Evolutionary conservation across 2,797 vertebrate species (phyloP).

Genomic region (Microctenopoma lineatum): DNA sequence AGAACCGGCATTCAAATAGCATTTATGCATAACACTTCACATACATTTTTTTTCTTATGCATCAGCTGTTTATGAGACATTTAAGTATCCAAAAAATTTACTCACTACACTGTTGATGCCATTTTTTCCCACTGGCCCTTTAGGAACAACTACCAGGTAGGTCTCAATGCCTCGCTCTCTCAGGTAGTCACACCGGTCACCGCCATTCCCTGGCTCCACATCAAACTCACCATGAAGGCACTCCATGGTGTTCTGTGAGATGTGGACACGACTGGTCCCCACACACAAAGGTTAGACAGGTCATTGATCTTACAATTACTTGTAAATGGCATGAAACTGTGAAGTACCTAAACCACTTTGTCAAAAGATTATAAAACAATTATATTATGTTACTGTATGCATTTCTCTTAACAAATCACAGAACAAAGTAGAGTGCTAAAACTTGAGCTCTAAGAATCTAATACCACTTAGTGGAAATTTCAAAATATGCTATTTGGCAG

Average conservation of each 20-base stretch:
- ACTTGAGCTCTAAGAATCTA: too few relatives aligned
- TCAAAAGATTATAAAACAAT: too few relatives aligned
- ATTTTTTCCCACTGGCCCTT: slow-evolving; percentile 85
- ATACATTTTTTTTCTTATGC: not conserved
- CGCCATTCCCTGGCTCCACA: slow-evolving; percentile 90
- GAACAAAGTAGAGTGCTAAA: too few relatives aligned
- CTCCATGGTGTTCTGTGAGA: slow-evolving; percentile 93
- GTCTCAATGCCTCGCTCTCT: slow-evolving; percentile 91
- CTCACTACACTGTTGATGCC: slow-evolving; percentile 91
- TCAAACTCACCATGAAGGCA: slow-evolving; percentile 94
- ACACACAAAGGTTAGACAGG: slow-evolving; percentile 15
- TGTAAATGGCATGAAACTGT: too few relatives aligned
- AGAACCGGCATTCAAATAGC: not conserved
- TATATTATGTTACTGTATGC: too few relatives aligned
- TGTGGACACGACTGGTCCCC: slow-evolving; percentile 90
- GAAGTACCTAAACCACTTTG: too few relatives aligned
- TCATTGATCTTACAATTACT: not conserved
- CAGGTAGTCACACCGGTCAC: slow-evolving; percentile 91
- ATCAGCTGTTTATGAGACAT: not conserved
- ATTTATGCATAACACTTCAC: not conserved
- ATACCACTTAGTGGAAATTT: too few relatives aligned
- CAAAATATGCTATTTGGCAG: too few relatives aligned
- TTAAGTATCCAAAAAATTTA: slow-evolving; percentile 29
- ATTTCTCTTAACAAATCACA: too few relatives aligned
- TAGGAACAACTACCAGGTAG: slow-evolving; percentile 89